Evolutionary conservation across 2,797 vertebrate species (phyloP), one percentile per base, ranked within the genome.

Genomic region (Cryptoprocta ferox): DNA sequence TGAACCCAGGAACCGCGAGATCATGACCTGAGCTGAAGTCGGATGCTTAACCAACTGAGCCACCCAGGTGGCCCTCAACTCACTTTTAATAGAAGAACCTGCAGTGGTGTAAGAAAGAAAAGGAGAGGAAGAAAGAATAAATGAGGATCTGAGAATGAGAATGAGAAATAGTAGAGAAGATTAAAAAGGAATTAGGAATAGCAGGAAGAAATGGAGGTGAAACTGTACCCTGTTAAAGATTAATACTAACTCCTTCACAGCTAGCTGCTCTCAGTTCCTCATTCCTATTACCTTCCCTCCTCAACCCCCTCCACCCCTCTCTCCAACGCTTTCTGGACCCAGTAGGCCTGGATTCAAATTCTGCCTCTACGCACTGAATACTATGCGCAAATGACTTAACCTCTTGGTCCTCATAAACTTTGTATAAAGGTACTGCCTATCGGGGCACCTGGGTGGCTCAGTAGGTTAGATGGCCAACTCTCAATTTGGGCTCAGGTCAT

Each of bases 271-370:
- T 66, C 71, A 92, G 65, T 10, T 53, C 61, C 21, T 80, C 6
- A 1, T 35, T 83, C 15, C 16, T 45, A 24, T 75, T 3, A 4
- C 45, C 32, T 21, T 26, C 28, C 45, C 35, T 78, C 26, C 11
- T 26, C 21, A 53, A 5, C 1, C 14, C 26, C n/a, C 15, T 24
- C 16, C 24, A 2, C 26, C 24, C 9, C 15, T 5, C 45, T 61
- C 35, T n/a, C n/a, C 8, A 84, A 15, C 1, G 19, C 18, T 65
- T 59, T 88, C 39, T n/a, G 42, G 30, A 95, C 10, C 19, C 61
- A 70, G 24, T 90, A 70, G 21, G 16, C n/a, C 75, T 92, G 79
- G 10, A 59, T 61, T 94, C 65, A 85, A 79, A 81, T 96, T 80
- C 28, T 35, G 6, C 8, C 13, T 88, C 65, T 91, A 12, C 2